Base-by-base conservation (phyloP, 2,113 vertebrate species). In the Charina bottae region DNA sequence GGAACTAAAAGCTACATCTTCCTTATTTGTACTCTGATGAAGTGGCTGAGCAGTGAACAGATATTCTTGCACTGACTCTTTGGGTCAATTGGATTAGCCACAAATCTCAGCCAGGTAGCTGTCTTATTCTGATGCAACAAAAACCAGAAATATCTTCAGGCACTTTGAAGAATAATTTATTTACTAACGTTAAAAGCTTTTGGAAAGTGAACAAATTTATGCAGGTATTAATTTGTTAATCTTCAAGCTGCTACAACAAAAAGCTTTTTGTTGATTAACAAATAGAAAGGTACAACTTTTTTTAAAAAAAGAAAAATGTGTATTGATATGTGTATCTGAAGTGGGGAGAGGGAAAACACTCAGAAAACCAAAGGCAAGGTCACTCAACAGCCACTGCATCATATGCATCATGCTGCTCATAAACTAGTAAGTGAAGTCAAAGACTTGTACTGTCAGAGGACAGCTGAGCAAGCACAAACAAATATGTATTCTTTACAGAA, bases 251-350 rank as follows among this genome's bases (percentile, higher is more conserved):
- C 72, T 78, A 42, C 33, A 19, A 21, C 33, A 9, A n/a, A 78
- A 78, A 78, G 72, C 72, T 78, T 78, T 78, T 78, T 78, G 33
- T 78, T 78, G 72, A 78, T 78, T 78, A 78, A 78, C 72, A 21
- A 78, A 21, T 37, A 42, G 33, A 78, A 78, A 78, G 68, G 33
- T 21, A 15, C 6, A 42, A 42, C 17, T 78, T 33, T 72, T 19
- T 37, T 17, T 72, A 1, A 26, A 24, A 9, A 49, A 78, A 28
- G 6, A 19, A 72, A 72, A 33, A 42, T 64, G 62, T 60, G 21
- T 28, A 26, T 64, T 64, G 62, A 13, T 78, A 42, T 78, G 33
- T 42, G 17, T 78, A n/a, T 78, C n/a, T 33, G 19, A n/a, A 37
- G 68, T 78, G n/a, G n/a, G n/a, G 13, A 2, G 1, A 10, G 26